Conservation (phyloP, 2,113 vertebrate genomes). For the Pontoporia blainvillei region DNA sequence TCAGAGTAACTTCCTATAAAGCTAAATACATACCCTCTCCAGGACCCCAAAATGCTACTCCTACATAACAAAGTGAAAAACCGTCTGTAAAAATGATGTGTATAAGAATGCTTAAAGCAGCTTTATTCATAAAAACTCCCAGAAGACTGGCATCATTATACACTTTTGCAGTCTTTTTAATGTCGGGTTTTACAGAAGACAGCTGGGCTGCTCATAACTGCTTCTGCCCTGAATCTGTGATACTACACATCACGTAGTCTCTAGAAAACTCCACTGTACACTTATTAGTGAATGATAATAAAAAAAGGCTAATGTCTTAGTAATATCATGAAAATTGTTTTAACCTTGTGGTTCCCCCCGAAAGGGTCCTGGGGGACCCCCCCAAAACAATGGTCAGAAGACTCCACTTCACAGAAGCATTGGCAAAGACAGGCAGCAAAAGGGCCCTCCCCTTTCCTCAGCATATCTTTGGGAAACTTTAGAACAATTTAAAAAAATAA, state of each 20-base stretch:
- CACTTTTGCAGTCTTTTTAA: background rate
- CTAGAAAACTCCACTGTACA: background rate
- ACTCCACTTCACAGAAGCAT: background rate
- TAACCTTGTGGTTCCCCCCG: background rate
- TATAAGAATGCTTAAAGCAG: background rate
- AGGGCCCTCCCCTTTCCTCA: background rate
- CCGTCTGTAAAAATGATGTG: background rate
- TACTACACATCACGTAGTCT: background rate
- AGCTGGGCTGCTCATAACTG: background rate
- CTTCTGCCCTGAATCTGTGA: background rate
- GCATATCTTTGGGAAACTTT: background rate
- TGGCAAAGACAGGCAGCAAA: background rate
- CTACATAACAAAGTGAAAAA: background rate
- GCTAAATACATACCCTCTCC: background rate
- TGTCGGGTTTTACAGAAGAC: background rate
- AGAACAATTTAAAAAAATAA: background rate
- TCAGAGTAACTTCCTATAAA: background rate
- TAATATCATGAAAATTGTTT: background rate
- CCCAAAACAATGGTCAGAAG: background rate
- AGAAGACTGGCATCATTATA: background rate
- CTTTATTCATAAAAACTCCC: background rate
- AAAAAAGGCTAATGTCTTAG: background rate
- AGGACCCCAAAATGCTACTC: background rate
- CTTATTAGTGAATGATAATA: background rate
- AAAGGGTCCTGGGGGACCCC: background rate